These are phyloP conservation scores for Xylophagus ater DNA, from an alignment of 2,888 invertebrate genomes.

Conservation along the genomic window DNA sequence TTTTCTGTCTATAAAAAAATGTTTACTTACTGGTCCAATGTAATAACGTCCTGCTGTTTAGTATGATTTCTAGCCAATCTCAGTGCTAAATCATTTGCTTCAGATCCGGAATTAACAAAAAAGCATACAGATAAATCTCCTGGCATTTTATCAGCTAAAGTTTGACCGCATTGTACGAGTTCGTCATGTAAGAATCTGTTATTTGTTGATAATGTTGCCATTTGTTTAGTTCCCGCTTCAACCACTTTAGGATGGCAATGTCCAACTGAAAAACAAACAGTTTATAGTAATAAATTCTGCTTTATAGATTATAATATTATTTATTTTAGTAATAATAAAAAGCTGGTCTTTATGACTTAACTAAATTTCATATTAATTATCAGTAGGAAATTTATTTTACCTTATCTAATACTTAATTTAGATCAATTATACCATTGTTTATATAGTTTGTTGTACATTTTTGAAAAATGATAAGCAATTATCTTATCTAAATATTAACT, in stretches of 20 bases:
- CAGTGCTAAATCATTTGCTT: conserved; percentile 95
- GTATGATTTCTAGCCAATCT: conserved; percentile 84
- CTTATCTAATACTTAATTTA: too few relatives aligned
- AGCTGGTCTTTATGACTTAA: too few relatives aligned
- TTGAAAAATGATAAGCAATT: too few relatives aligned
- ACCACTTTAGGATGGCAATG: conserved; percentile 95
- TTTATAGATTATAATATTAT: too few relatives aligned
- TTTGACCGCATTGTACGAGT: conserved; percentile 79
- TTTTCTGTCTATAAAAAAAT: too few relatives aligned
- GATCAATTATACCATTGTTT: too few relatives aligned
- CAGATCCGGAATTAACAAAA: conserved; percentile 97
- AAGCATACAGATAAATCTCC: conserved; percentile 77
- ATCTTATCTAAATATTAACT: too few relatives aligned
- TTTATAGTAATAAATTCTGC: too few relatives aligned
- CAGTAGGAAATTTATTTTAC: too few relatives aligned
- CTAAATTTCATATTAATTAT: too few relatives aligned
- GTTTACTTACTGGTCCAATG: conserved; percentile 92
- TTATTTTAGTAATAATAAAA: too few relatives aligned
- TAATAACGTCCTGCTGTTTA: conserved; percentile 77
- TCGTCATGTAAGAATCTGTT: conserved; percentile 94
- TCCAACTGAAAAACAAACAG: conserved; percentile 60
- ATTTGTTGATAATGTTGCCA: conserved; percentile 87
- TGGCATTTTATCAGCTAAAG: conserved; percentile 73
- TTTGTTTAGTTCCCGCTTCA: conserved; percentile 79
- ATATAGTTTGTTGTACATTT: too few relatives aligned